Conservation (phyloP, 2,888 invertebrate genomes). For the Drosophila lutescens region DNA sequence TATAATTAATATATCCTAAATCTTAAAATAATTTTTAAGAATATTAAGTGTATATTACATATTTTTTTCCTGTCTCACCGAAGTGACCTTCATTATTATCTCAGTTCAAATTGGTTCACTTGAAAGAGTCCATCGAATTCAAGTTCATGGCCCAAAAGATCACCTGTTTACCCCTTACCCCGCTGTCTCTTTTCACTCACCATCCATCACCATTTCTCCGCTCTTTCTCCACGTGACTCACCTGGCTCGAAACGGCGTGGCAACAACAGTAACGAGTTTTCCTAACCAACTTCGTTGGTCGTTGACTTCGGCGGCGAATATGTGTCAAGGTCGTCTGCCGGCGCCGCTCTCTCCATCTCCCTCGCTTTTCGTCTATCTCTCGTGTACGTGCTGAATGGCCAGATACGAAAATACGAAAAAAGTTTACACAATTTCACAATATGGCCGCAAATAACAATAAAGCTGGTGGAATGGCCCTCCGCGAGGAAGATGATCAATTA, state of each 20-base stretch:
- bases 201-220: slow-evolving; percentile 2
- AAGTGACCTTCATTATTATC: slow-evolving; percentile 17
- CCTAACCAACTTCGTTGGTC: slow-evolving; percentile 40
- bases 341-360: slow-evolving; percentile 30
- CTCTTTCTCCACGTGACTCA: slow-evolving; percentile 30
- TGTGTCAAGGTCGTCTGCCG: slow-evolving; percentile 41
- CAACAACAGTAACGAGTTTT: slow-evolving; percentile 47
- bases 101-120: slow-evolving; percentile 15
- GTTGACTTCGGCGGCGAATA: slow-evolving; percentile 43
- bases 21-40: too few relatives aligned
- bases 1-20: too few relatives aligned
- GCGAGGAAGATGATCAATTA: slow-evolving; percentile 47
- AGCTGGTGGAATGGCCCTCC: slow-evolving; percentile 19
- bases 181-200: neutral
- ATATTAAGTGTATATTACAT: too few relatives aligned
- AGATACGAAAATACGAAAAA: slow-evolving; percentile 6
- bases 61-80: too few relatives aligned
- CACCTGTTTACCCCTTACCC: neutral
- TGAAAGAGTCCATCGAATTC: slow-evolving; percentile 17
- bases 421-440: slow-evolving; percentile 64
- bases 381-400: slow-evolving; percentile 58
- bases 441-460: slow-evolving; percentile 41
- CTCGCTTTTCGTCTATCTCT: slow-evolving; percentile 32
- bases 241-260: neutral
- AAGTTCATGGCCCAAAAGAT: slow-evolving; percentile 30